These are phyloP conservation scores for Patella pellucida DNA, from an alignment of 2,888 invertebrate species.

Conservation along the genomic window DNA sequence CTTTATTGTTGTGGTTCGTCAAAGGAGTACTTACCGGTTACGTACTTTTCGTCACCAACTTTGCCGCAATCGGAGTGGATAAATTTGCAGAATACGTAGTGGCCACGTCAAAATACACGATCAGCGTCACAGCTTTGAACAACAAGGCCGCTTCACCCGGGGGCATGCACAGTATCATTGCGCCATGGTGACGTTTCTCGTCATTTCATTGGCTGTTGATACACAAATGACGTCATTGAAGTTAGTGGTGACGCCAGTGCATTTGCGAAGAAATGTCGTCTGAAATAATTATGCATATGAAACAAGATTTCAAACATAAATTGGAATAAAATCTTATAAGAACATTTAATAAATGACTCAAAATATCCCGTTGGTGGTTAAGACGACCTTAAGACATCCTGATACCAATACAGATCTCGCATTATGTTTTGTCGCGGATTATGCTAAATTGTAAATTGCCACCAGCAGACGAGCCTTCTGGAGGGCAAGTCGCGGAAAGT, in stretches of 20 bases:
- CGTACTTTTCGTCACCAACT: constrained; percentile 95
- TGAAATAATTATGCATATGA: background rate
- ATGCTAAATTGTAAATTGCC: background rate
- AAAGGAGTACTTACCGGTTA: constrained; percentile 77
- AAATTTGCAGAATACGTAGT: constrained; percentile 89
- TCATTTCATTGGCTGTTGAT: constrained; percentile 37
- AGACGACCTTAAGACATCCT: background rate
- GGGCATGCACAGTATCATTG: constrained; percentile 43
- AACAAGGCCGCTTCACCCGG: constrained; percentile 52
- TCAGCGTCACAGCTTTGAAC: constrained; percentile 64
- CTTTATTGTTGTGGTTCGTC: constrained; percentile 66
- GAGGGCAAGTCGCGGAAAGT: background rate
- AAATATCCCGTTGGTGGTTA: background rate
- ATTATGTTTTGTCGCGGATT: background rate
- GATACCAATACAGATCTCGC: background rate
- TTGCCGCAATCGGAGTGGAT: constrained; percentile 94
- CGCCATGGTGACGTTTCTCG: constrained; percentile 37
- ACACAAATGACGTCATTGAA: constrained; percentile 49
- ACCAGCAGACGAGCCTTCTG: background rate
- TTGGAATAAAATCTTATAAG: too few species aligned
- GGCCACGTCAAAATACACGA: constrained; percentile 71
- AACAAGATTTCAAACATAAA: too few species aligned
- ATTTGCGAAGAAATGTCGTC: constrained; percentile 27
- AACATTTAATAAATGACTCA: background rate
- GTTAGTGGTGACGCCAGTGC: constrained; percentile 36